Conservation (phyloP, 2,797 vertebrate species). For the Otolemur crassicaudatus region DNA sequence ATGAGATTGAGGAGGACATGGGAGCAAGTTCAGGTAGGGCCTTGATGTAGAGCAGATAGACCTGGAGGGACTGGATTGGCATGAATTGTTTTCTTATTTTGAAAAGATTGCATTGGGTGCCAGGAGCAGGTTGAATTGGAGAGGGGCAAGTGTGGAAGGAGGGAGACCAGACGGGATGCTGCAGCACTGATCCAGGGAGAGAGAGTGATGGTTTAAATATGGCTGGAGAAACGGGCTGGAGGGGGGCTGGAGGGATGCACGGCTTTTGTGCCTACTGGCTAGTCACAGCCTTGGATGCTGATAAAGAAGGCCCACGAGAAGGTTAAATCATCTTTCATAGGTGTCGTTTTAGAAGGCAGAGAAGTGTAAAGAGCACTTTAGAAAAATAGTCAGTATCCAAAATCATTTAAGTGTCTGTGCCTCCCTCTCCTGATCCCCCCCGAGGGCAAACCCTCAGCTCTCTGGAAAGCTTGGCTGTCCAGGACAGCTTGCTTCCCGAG, state of each 20-base stretch:
- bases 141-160: neutral
- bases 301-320: neutral
- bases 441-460: neutral
- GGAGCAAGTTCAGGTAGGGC: neutral
- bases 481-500: conserved; percentile 32
- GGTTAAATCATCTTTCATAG: neutral
- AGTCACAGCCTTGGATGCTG: neutral
- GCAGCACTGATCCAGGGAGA: rapidly evolving
- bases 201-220: neutral
- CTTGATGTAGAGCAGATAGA: neutral
- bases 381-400: neutral
- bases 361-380: conserved; percentile 2
- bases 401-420: neutral
- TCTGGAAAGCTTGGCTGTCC: conserved; percentile 27
- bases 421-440: neutral
- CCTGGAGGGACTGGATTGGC: neutral
- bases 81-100: neutral
- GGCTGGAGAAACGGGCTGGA: neutral
- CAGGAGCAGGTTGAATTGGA: neutral
- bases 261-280: neutral
- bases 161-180: neutral
- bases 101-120: neutral
- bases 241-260: neutral
- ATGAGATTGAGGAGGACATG: neutral
- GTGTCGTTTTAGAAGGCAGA: conserved; percentile 38